phyloP scores from a whole-genome alignment of 2,888 invertebrate species.

The Falcaria lacertinaria region DNA sequence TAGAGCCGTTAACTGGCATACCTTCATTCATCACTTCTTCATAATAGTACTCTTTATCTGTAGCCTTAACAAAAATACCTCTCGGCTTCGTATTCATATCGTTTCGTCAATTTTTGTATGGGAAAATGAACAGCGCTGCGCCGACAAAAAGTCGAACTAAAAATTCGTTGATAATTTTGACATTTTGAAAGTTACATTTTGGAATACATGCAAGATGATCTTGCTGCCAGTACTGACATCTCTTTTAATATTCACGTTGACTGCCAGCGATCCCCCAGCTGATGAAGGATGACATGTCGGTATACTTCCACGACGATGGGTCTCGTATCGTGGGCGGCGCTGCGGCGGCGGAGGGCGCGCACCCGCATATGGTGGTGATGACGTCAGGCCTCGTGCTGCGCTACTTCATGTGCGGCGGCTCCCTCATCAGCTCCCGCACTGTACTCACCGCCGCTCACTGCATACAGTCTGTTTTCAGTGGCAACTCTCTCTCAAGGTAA shows the following conservation, averaged over 20 bases:
- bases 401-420: conserved; percentile 19
- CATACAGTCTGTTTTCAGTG: conserved; percentile 5
- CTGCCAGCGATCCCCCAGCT: background rate
- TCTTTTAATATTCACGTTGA: background rate
- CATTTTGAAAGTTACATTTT: too few species aligned
- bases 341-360: conserved; percentile 15
- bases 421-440: conserved; percentile 7
- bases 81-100: too few species aligned
- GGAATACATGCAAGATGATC: too few species aligned
- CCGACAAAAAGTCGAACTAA: too few species aligned
- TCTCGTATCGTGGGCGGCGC: conserved; percentile 21
- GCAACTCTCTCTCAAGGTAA: background rate
- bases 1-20: too few species aligned
- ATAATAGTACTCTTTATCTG: too few species aligned
- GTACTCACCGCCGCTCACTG: conserved; percentile 24
- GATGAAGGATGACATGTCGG: conserved; percentile 3
- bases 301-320: background rate
- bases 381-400: conserved; percentile 16
- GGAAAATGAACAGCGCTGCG: too few species aligned
- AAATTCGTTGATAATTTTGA: too few species aligned
- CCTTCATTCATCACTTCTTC: too few species aligned
- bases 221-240: too few species aligned
- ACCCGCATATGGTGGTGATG: conserved; percentile 31
- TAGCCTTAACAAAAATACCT: too few species aligned
- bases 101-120: too few species aligned